Conservation (phyloP, 2,888 invertebrate genomes). For the Agonum fuliginosum region DNA sequence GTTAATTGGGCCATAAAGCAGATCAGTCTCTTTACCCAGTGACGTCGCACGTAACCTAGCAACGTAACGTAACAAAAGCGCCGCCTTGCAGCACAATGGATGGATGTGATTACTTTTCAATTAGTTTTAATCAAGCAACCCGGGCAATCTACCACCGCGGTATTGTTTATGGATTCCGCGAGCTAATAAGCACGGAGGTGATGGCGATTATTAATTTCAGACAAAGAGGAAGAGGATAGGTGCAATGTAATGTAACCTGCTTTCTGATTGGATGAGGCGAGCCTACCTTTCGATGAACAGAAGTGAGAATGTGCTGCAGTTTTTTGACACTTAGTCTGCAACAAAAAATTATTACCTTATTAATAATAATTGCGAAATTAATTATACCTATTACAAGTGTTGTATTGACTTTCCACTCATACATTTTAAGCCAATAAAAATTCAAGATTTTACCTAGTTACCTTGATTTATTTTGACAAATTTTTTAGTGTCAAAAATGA, state of each 20-base stretch:
- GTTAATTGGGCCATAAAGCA: slow-evolving; percentile 59
- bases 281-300: no score
- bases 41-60: slow-evolving; percentile 1
- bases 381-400: no score
- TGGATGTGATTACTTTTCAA: slow-evolving; percentile 59
- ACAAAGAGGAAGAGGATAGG: neutral
- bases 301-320: no score
- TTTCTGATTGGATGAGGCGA: neutral
- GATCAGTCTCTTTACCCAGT: slow-evolving; percentile 22
- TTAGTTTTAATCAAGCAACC: slow-evolving; percentile 58
- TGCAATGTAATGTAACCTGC: neutral
- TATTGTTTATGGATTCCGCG: slow-evolving; percentile 41
- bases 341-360: no score
- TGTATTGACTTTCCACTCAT: no score
- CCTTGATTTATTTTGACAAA: no score
- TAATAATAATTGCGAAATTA: no score
- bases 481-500: no score
- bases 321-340: no score
- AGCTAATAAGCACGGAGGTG: slow-evolving; percentile 22
- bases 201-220: neutral
- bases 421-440: no score
- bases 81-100: slow-evolving; percentile 50
- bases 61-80: slow-evolving; percentile 32
- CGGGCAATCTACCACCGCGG: slow-evolving; percentile 39
- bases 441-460: no score